phyloP scores from a whole-genome alignment of 2,113 vertebrate species.

The Oophaga pumilio region DNA sequence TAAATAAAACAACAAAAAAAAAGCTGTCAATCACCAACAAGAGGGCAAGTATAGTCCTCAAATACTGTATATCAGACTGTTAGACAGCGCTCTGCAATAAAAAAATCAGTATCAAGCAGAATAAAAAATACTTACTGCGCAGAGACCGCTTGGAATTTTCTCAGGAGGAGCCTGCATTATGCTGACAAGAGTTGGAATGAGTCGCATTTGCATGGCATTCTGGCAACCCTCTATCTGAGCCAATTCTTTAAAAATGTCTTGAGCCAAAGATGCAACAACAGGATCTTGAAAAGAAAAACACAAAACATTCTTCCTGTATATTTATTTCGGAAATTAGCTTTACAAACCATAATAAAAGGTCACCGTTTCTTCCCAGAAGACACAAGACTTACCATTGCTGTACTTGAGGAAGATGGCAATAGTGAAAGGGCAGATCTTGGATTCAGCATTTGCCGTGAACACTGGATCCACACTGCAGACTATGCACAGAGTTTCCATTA shows the following conservation, averaged over 20 bases:
- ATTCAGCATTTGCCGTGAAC: slow-evolving; percentile 92
- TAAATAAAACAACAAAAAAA: too few species aligned
- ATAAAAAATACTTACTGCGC: slow-evolving; percentile 81
- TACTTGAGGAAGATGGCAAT: slow-evolving; percentile 98
- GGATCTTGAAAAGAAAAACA: slow-evolving; percentile 79
- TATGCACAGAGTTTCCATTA: slow-evolving; percentile 97
- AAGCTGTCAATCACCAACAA: too few species aligned
- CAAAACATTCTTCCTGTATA: neutral
- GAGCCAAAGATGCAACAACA: slow-evolving; percentile 93
- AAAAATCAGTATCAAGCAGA: neutral
- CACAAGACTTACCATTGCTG: slow-evolving; percentile 83
- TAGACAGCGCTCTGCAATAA: neutral
- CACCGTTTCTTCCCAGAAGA: neutral
- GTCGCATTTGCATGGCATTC: slow-evolving; percentile 94
- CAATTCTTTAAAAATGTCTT: slow-evolving; percentile 98
- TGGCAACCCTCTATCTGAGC: slow-evolving; percentile 96
- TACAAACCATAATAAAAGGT: neutral
- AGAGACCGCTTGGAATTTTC: slow-evolving; percentile 95
- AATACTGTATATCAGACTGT: too few species aligned
- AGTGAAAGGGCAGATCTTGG: slow-evolving; percentile 96
- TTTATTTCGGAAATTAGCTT: too few species aligned
- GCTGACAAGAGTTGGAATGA: slow-evolving; percentile 96
- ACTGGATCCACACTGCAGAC: slow-evolving; percentile 91
- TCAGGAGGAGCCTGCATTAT: slow-evolving; percentile 97
- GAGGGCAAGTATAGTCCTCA: too few species aligned